Percentiles rank a stretch among this genome's conserved stretches.
These are phyloP conservation scores for Mixornis gularis DNA, from an alignment of 2,113 vertebrate genomes.

Conservation along the genomic window DNA sequence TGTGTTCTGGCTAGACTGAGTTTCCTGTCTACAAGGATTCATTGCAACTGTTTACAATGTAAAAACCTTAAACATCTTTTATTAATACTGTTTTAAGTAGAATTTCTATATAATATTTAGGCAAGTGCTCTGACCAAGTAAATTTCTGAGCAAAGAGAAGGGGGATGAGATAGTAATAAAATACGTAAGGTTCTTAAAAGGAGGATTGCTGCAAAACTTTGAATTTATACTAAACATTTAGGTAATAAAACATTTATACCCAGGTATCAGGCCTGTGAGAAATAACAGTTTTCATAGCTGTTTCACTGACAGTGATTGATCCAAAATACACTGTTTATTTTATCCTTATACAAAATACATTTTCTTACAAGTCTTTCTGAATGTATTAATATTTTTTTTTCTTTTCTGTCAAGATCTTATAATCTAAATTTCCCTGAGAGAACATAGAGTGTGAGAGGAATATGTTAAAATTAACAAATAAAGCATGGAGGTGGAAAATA, in stretches of 20 bases:
- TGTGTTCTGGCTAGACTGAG: neutral
- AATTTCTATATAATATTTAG: neutral
- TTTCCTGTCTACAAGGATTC: neutral
- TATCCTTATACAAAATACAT: neutral
- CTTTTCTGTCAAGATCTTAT: neutral
- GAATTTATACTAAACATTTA: neutral
- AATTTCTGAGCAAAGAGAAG: neutral
- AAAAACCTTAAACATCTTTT: neutral
- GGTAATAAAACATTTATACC: neutral
- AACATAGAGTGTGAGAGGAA: neutral
- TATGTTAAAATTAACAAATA: neutral
- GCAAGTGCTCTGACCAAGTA: neutral
- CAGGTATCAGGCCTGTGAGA: neutral
- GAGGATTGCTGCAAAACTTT: neutral
- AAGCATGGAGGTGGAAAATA: neutral
- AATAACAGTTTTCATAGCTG: neutral
- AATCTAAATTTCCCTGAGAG: neutral
- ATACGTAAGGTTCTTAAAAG: neutral
- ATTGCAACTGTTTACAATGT: neutral
- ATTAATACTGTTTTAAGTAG: neutral
- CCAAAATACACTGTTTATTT: neutral
- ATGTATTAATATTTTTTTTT: neutral
- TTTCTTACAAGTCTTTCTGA: neutral
- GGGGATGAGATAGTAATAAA: neutral
- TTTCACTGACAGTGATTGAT: neutral